A percentile compares a stretch with the other conserved stretches of the same genome.
phyloP scores from a whole-genome alignment of 2,888 invertebrate genomes.

The Coelopa pilipes region DNA sequence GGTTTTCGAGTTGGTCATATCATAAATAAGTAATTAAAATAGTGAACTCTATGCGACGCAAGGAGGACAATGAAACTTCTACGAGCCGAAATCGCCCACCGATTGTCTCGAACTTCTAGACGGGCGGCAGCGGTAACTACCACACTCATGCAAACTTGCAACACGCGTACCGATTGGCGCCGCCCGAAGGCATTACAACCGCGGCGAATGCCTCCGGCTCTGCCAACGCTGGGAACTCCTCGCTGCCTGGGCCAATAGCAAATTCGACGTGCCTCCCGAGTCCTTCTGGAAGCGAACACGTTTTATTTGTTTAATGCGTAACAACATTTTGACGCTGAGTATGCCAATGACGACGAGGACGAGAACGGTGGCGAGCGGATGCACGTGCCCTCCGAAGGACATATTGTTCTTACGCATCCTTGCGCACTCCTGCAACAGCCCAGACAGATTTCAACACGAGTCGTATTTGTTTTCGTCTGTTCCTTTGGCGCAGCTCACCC shows the following conservation, averaged over 20 bases:
- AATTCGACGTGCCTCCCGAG: constrained; percentile 32
- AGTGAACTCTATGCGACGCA: too few relatives aligned
- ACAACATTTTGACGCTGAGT: constrained; percentile 37
- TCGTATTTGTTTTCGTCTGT: constrained; percentile 48
- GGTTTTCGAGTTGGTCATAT: too few relatives aligned
- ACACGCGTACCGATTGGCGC: constrained; percentile 50
- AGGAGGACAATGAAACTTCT: too few relatives aligned
- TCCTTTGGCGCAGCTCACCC: constrained; percentile 16
- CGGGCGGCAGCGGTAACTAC: constrained; percentile 17
- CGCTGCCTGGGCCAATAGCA: constrained; percentile 38
- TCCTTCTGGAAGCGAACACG: constrained; percentile 36
- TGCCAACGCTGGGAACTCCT: constrained; percentile 26
- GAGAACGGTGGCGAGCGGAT: constrained; percentile 37
- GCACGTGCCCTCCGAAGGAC: constrained; percentile 57
- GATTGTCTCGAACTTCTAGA: too few relatives aligned
- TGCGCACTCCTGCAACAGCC: constrained; percentile 38
- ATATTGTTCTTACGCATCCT: constrained; percentile 56
- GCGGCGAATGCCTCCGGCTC: constrained; percentile 38
- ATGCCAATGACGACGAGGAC: constrained; percentile 25
- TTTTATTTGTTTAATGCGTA: constrained; percentile 53
- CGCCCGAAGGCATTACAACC: constrained; percentile 49
- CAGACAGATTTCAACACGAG: constrained; percentile 43
- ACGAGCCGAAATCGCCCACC: too few relatives aligned
- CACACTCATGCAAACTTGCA: constrained; percentile 41
- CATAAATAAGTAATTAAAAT: too few relatives aligned